phyloP scores from a whole-genome alignment of 2,888 invertebrate genomes.

The Hirtodrosophila cameraria region DNA sequence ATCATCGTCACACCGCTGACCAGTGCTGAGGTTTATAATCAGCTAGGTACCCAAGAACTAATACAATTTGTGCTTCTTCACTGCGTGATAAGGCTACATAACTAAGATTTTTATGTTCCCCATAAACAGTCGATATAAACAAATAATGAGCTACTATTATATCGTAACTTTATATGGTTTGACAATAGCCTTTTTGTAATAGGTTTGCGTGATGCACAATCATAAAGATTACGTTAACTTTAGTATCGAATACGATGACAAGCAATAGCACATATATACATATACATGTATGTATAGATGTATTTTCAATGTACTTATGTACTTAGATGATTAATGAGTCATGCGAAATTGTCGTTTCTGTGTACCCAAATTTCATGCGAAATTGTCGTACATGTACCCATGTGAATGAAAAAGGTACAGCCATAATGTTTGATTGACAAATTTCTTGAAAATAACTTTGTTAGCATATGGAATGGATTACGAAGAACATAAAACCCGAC shows the following conservation, averaged over 20 bases:
- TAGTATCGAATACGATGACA: too few species aligned
- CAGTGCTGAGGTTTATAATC: slow-evolving; percentile 23
- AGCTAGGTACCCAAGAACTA: slow-evolving; percentile 7
- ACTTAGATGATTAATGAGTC: slow-evolving; percentile 29
- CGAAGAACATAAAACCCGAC: too few species aligned
- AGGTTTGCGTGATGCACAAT: neutral
- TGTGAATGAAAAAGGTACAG: neutral
- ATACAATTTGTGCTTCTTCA: neutral
- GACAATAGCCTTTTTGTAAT: neutral
- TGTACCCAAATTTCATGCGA: too few species aligned
- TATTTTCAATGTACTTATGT: too few species aligned
- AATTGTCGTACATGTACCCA: neutral
- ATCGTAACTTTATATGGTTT: slow-evolving; percentile 36
- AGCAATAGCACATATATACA: too few species aligned
- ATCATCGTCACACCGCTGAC: slow-evolving; percentile 7
- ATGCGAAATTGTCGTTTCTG: neutral
- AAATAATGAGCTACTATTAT: slow-evolving; percentile 22
- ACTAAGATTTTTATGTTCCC: slow-evolving; percentile 45
- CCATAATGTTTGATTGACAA: neutral
- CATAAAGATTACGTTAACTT: slow-evolving; percentile 23
- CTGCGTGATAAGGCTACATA: slow-evolving; percentile 20
- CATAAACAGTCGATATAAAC: slow-evolving; percentile 44
- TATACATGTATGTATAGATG: too few species aligned
- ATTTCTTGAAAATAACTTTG: neutral
- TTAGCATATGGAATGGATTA: too few species aligned